phyloP scores from a whole-genome alignment of 2,888 invertebrate species.

The Phanerotoma sp. region DNA sequence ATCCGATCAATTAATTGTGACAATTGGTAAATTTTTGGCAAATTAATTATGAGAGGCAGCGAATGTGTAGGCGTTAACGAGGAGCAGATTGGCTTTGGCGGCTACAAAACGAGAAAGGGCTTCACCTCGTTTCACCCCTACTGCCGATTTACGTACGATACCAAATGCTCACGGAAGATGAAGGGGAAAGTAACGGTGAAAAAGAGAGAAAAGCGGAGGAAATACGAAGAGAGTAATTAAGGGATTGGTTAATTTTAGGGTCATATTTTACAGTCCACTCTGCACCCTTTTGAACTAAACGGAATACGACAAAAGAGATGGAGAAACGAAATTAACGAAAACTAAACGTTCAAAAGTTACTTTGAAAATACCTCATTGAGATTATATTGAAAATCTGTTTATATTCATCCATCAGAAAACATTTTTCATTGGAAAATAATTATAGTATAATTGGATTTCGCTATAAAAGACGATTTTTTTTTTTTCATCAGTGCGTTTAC shows the following conservation, averaged over 20 bases:
- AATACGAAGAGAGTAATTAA: constrained; percentile 52
- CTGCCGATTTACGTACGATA: constrained; percentile 18
- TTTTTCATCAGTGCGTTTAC: no score
- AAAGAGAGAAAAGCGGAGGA: constrained; percentile 27
- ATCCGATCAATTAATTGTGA: not conserved
- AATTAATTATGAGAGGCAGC: constrained; percentile 10
- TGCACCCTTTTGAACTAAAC: constrained; percentile 12
- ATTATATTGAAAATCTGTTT: no score
- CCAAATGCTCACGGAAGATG: constrained; percentile 25
- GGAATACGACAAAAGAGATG: not conserved
- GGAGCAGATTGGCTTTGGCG: constrained; percentile 41
- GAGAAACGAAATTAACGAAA: constrained; percentile 5
- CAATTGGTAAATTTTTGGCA: constrained; percentile 1
- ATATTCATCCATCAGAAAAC: no score
- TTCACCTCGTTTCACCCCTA: constrained; percentile 4
- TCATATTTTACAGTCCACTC: constrained; percentile 43
- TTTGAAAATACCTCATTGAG: not conserved
- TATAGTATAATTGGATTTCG: no score
- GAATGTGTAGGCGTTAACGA: constrained; percentile 36
- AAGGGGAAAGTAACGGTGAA: constrained; percentile 14
- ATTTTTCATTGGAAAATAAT: no score
- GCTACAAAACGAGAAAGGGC: constrained; percentile 13
- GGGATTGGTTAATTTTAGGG: constrained; percentile 54
- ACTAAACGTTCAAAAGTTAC: not conserved
- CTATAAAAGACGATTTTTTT: no score